Evolutionary conservation across 2,113 vertebrate species (phyloP), one percentile per base, ranked within the genome.

Genomic region (Pseudopodoces humilis): DNA sequence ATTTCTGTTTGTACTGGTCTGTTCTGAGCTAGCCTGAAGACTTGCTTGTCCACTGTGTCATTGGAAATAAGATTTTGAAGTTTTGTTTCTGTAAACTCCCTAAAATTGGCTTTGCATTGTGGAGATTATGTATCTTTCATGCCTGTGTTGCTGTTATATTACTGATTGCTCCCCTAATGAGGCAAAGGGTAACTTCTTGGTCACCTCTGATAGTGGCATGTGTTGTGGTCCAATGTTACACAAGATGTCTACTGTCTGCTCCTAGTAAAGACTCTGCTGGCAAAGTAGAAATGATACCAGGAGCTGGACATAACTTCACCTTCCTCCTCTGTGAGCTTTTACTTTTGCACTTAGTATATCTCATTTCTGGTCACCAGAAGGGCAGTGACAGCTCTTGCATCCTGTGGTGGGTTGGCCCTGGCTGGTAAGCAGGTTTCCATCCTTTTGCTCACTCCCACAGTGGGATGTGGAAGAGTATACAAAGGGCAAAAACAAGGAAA

Each of bases 361-460:
- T 68, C 16, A 16, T 52, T 72, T 93, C 25, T 81, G 46, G 31
- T 65, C 56, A 60, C 41, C 30, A 60, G 25, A 81, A 69, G 52
- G 60, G 39, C 46, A 63, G 22, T 68, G 12, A 12, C 83, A 59
- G 35, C n/a, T 64, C 33, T 65, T 62, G 37, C 11, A 16, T 53
- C 11, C 46, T 46, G 19, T 37, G 31, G 10, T 81, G 60, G 41
- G 12, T 50, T 82, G 16, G 33, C 35, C 11, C 30, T 71, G 44
- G 5, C 20, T 62, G 72, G 10, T 56, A 58, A 30, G 28, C 77
- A n/a, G 20, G 9, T 63, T 25, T 17, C 17, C 25, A 14, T 15
- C 2, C 4, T 63, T 39, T 62, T 9, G 1, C n/a, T 86, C 1
- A 0, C 30, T 72, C 4, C 20, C 5, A 4, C 35, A 33, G 11